These are phyloP conservation scores for Onthophagus sagittarius DNA, from an alignment of 2,888 invertebrate species.

Conservation along the genomic window DNA sequence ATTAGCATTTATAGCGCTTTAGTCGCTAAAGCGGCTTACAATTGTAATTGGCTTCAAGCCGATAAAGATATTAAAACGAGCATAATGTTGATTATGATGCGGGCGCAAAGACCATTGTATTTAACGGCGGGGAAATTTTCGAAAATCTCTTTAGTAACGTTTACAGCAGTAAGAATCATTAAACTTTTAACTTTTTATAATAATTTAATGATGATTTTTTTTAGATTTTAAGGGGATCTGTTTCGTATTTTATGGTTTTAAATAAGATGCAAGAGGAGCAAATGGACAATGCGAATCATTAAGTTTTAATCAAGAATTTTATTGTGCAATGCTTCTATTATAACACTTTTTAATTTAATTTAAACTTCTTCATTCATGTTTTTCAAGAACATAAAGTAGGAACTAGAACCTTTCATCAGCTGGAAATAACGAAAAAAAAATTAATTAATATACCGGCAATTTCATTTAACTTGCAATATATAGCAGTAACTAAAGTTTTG, in stretches of 20 bases:
- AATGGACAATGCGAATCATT: neutral
- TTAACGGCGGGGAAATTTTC: constrained; percentile 52
- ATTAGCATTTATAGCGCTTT: constrained; percentile 29
- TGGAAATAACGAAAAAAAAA: constrained; percentile 10
- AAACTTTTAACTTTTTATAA: neutral
- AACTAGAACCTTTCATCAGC: constrained; percentile 18
- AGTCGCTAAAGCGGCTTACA: constrained; percentile 32
- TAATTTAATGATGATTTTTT: constrained; percentile 13
- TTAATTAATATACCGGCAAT: too few relatives aligned
- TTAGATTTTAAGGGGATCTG: constrained; percentile 33
- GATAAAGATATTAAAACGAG: constrained; percentile 31
- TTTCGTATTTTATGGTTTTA: constrained; percentile 33
- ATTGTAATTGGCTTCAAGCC: constrained; percentile 31
- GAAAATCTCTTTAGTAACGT: constrained; percentile 51
- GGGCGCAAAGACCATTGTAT: constrained; percentile 49
- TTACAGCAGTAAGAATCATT: constrained; percentile 46
- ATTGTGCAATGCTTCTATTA: neutral
- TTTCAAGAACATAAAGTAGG: constrained; percentile 17
- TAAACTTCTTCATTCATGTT: too few relatives aligned
- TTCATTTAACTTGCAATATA: too few relatives aligned
- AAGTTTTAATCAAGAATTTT: too few relatives aligned
- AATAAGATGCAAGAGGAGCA: constrained; percentile 13
- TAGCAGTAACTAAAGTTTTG: too few relatives aligned
- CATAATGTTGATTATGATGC: constrained; percentile 47
- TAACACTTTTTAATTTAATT: too few relatives aligned